Percentiles rank a stretch among this genome's conserved stretches.
Conservation (phyloP, 1,140 invertebrate species). For the Drosophila elegans region DNA sequence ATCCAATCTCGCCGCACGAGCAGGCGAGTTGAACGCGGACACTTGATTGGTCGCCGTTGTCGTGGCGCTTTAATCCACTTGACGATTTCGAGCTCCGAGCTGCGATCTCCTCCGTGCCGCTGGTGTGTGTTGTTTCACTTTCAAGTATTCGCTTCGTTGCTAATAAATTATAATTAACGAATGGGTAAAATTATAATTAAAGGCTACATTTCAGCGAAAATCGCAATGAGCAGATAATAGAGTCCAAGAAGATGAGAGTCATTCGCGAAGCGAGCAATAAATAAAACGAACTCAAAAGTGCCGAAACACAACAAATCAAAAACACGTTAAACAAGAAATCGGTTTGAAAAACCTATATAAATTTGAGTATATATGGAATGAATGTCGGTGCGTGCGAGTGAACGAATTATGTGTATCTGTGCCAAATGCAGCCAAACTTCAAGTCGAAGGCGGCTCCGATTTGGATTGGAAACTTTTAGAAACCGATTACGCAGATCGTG, state of each 20-base stretch:
- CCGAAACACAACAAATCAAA: slow-evolving; percentile 16
- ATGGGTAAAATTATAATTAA: slow-evolving; percentile 44
- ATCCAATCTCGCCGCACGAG: slow-evolving; percentile 38
- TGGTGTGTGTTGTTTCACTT: slow-evolving; percentile 49
- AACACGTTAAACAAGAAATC: slow-evolving; percentile 66
- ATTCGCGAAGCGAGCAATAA: slow-evolving; percentile 9
- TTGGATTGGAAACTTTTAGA: slow-evolving; percentile 32
- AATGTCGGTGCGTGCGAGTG: slow-evolving; percentile 19
- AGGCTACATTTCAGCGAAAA: slow-evolving; percentile 22
- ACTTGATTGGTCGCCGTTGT: slow-evolving; percentile 26
- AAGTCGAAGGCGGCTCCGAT: slow-evolving; percentile 39
- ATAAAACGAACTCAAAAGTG: not conserved
- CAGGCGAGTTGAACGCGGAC: slow-evolving; percentile 27
- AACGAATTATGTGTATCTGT: not conserved
- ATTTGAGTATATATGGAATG: slow-evolving; percentile 12
- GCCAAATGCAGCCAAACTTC: slow-evolving; percentile 13
- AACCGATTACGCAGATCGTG: slow-evolving; percentile 41
- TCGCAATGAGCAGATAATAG: slow-evolving; percentile 25
- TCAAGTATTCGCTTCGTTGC: slow-evolving; percentile 35
- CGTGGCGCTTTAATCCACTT: slow-evolving; percentile 68
- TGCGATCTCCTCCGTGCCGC: slow-evolving; percentile 10
- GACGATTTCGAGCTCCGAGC: slow-evolving; percentile 41
- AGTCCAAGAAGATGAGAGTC: slow-evolving; percentile 14
- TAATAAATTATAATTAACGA: slow-evolving; percentile 69
- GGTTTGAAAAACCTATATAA: slow-evolving; percentile 36